Evolutionary conservation across 1,140 invertebrate genomes (phyloP).

Genomic region (Leptonema lineaticorne): DNA sequence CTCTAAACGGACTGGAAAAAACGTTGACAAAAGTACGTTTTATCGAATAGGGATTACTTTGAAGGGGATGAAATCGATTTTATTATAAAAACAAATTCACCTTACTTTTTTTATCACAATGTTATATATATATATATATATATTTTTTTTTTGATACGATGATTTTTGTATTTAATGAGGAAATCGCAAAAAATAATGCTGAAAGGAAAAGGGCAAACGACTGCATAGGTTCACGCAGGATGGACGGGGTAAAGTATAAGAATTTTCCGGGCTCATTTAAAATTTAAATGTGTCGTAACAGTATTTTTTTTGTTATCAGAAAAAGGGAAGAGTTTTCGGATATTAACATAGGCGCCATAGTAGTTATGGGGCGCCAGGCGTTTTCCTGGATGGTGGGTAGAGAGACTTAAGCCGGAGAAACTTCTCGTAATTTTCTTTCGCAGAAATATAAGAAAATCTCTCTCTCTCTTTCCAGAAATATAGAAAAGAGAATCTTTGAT

Average conservation of each 20-base stretch:
- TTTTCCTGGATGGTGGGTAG: background rate
- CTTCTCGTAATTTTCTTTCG: conserved; percentile 32
- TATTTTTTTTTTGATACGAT: conserved; percentile 14
- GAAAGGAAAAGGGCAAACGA: conserved; percentile 20
- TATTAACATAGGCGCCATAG: conserved; percentile 31
- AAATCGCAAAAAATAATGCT: too few species aligned
- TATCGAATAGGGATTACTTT: too few species aligned
- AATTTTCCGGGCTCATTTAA: conserved; percentile 30
- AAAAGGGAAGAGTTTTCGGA: conserved; percentile 27
- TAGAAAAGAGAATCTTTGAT: conserved; percentile 33
- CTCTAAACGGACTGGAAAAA: too few species aligned
- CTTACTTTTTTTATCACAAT: too few species aligned
- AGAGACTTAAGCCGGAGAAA: conserved; percentile 20
- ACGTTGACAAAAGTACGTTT: too few species aligned
- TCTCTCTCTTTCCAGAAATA: conserved; percentile 18
- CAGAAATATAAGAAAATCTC: too few species aligned
- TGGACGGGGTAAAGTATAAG: conserved; percentile 2
- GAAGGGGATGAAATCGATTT: too few species aligned
- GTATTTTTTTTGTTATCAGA: conserved; percentile 32
- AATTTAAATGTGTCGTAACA: conserved; percentile 33
- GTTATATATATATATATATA: background rate
- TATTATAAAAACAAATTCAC: too few species aligned
- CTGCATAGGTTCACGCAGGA: too few species aligned
- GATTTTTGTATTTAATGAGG: conserved; percentile 18
- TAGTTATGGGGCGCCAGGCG: conserved; percentile 31